Evolutionary conservation across 2,797 vertebrate species (phyloP), one percentile per base, ranked within the genome.

Genomic region (Tiaroga cobitis): DNA sequence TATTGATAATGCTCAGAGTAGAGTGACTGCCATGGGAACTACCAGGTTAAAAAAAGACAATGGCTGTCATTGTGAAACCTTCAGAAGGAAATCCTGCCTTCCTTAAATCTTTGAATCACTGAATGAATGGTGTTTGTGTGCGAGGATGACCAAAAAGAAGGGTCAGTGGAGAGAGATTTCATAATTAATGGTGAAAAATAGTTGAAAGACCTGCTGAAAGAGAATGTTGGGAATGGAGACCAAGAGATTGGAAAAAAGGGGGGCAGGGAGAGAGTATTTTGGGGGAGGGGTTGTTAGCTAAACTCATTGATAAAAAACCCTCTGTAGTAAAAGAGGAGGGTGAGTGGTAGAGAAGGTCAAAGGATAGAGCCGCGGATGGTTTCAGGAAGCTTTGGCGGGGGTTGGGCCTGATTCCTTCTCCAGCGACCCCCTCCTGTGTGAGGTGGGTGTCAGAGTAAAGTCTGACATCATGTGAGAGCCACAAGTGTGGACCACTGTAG

Each of bases 101-200:
- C 88, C 84, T 88, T 93, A 93, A 93, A 81, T 83, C 8, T 18
- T 89, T 84, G 88, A 88, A 83, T 79, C 61, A 84, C 41, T 92
- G 92, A 93, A 93, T 95, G 91, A 92, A 88, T 89, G 68, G 78
- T 65, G 56, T 77, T 77, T 84, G 74, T 85, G 83, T 82, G 74
- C 19, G 65, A 32, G 19, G 43, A 67, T 75, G 70, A 9, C 21
- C 29, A 77, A 73, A 84, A 76, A 56, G 39, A 61, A 8, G 21
- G 63, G 43, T 59, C 10, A 15, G 43, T 54, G 19, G 46, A 67
- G 54, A 46, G 43, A 86, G n/a, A 80, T 73, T 24, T 43, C 8
- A 69, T 34, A 61, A 83, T 77, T 56, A 84, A 26, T 32, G 21
- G n/a, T 34, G 21, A 32, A 32, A 76, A 56, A 26, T 24, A 43